phyloP scores from a whole-genome alignment of 1,140 invertebrate genomes.

The Leptinotarsa texana region DNA sequence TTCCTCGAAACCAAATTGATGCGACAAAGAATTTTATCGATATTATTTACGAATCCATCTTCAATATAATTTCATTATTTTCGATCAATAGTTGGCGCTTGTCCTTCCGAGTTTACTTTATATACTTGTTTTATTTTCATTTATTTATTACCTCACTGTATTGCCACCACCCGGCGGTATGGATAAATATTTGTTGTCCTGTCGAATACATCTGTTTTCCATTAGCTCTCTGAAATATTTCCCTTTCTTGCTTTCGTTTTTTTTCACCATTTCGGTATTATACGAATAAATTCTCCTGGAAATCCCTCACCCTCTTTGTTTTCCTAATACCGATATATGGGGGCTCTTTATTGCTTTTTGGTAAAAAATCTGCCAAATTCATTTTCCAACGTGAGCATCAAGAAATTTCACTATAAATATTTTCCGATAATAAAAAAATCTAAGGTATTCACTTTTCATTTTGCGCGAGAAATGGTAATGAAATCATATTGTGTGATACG shows the following conservation, averaged over 20 bases:
- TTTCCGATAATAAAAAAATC: too few species aligned
- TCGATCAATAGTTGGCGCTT: too few species aligned
- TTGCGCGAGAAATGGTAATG: too few species aligned
- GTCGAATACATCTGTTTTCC: conserved; percentile 37
- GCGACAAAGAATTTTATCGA: too few species aligned
- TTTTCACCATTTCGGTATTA: neutral
- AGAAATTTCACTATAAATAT: too few species aligned
- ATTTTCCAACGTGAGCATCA: too few species aligned
- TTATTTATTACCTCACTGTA: neutral
- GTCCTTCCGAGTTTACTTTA: neutral
- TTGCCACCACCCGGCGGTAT: neutral
- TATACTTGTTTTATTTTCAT: neutral
- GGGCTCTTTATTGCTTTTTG: neutral
- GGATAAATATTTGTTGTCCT: conserved; percentile 34
- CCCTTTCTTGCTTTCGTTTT: conserved; percentile 7
- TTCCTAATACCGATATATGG: neutral
- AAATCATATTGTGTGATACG: too few species aligned
- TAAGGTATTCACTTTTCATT: too few species aligned
- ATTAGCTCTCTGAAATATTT: conserved; percentile 35
- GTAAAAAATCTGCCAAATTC: neutral
- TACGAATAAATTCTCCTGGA: too few species aligned
- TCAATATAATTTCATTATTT: too few species aligned
- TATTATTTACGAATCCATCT: too few species aligned
- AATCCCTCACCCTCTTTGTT: neutral
- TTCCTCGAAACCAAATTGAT: too few species aligned